A percentile compares a stretch with the other conserved stretches of the same genome.
These are phyloP conservation scores for Brenthis daphne DNA, from an alignment of 2,888 invertebrate species.

Conservation along the genomic window DNA sequence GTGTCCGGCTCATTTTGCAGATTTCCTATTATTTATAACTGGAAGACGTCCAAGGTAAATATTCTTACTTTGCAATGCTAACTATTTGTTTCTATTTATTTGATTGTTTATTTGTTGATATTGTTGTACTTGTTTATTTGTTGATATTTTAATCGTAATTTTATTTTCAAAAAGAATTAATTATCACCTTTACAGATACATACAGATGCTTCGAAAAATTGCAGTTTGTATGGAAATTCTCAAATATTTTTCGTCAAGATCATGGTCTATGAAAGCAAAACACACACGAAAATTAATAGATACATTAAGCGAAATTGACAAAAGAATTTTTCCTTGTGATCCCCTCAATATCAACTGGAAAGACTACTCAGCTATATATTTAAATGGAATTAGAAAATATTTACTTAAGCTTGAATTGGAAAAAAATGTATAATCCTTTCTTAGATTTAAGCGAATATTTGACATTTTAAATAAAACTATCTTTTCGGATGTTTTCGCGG, in stretches of 20 bases:
- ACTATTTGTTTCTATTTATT: background rate
- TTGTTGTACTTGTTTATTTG: background rate
- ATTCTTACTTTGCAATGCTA: background rate
- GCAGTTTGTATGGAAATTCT: slow-evolving; percentile 50
- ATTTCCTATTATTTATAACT: slow-evolving; percentile 39
- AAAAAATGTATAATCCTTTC: background rate
- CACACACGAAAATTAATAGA: slow-evolving; percentile 84
- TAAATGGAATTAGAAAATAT: slow-evolving; percentile 89
- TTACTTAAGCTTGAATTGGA: slow-evolving; percentile 29
- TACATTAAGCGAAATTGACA: slow-evolving; percentile 82
- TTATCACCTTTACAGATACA: slow-evolving; percentile 5
- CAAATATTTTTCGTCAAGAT: slow-evolving; percentile 90
- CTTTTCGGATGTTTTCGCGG: too few relatives aligned
- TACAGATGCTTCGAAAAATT: slow-evolving; percentile 18
- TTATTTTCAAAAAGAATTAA: background rate
- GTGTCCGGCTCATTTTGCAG: slow-evolving; percentile 43
- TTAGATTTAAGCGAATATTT: background rate
- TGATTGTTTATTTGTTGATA: background rate
- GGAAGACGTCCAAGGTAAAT: slow-evolving; percentile 43
- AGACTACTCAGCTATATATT: slow-evolving; percentile 90
- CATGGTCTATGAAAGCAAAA: slow-evolving; percentile 91
- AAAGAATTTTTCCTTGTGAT: slow-evolving; percentile 89
- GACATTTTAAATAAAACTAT: background rate
- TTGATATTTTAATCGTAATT: background rate
- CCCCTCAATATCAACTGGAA: slow-evolving; percentile 90